phyloP scores from a whole-genome alignment of 2,888 invertebrate genomes.

The Athalia rosae region DNA sequence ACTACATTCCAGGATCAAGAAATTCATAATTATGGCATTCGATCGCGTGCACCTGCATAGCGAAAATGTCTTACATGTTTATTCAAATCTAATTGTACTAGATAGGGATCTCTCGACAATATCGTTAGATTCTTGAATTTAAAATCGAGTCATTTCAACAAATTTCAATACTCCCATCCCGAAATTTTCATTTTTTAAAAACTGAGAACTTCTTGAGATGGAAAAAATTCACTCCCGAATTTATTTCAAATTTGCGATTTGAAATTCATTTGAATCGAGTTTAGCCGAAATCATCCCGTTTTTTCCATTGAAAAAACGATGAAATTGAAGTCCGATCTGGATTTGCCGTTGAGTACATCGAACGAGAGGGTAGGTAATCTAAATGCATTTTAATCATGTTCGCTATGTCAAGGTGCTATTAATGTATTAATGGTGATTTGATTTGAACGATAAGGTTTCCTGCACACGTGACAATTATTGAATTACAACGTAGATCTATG shows the following conservation, averaged over 20 bases:
- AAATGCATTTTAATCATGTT: constrained; percentile 31
- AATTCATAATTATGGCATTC: constrained; percentile 59
- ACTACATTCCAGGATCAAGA: constrained; percentile 67
- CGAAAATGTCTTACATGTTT: constrained; percentile 41
- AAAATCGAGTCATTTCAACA: too few species aligned
- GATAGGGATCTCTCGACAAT: too few species aligned
- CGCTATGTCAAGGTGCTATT: constrained; percentile 27
- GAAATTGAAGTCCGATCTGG: neutral
- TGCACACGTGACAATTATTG: constrained; percentile 27
- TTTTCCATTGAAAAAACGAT: too few species aligned
- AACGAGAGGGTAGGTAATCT: neutral
- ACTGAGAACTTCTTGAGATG: too few species aligned
- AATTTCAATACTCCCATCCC: too few species aligned
- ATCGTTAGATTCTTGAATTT: too few species aligned
- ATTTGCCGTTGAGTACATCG: neutral
- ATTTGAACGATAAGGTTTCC: constrained; percentile 25
- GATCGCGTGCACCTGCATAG: constrained; percentile 53
- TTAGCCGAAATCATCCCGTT: too few species aligned
- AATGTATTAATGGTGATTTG: constrained; percentile 10
- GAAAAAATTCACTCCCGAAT: too few species aligned
- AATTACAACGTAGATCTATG: neutral
- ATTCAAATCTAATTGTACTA: neutral
- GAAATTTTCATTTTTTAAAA: too few species aligned
- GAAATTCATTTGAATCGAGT: too few species aligned
- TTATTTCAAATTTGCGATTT: too few species aligned